phyloP scores from a whole-genome alignment of 2,113 vertebrate species.

The Clinocottus analis region DNA sequence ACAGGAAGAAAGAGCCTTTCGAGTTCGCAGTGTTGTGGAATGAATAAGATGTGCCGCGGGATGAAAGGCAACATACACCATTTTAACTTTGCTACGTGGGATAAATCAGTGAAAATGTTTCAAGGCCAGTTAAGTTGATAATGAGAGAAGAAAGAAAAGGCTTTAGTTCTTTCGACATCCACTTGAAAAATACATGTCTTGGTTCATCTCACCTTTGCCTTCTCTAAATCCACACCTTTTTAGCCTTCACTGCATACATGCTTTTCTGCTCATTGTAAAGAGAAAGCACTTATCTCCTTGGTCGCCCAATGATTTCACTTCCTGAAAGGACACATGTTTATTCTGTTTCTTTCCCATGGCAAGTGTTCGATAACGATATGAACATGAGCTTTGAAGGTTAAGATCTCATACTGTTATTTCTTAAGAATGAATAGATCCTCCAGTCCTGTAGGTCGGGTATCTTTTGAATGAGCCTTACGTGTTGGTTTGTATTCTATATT shows the following conservation, averaged over 20 bases:
- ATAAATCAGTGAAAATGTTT: slow-evolving; percentile 12
- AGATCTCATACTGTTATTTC: slow-evolving; percentile 17
- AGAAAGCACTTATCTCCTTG: too few relatives aligned
- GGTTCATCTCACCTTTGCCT: neutral
- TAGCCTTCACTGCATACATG: neutral
- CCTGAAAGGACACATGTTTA: slow-evolving; percentile 7
- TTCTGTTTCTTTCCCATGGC: too few relatives aligned
- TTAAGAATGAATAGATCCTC: slow-evolving; percentile 6
- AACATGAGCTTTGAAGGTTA: slow-evolving; percentile 16
- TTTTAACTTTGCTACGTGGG: neutral
- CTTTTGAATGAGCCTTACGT: neutral
- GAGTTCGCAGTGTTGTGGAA: neutral
- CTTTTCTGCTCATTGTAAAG: neutral
- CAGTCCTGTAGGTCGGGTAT: neutral
- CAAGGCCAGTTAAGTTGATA: slow-evolving; percentile 6
- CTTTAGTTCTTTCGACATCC: neutral
- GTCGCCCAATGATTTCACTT: slow-evolving; percentile 21
- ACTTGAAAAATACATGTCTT: neutral
- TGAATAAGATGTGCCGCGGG: neutral
- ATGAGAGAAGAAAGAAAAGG: neutral
- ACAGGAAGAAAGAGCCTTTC: neutral
- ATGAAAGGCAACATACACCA: neutral
- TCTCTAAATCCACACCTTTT: neutral
- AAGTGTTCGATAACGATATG: slow-evolving; percentile 10
- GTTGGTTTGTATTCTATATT: neutral